These are phyloP conservation scores for Protodeltote pygarga DNA, from an alignment of 2,888 invertebrate genomes.

Conservation along the genomic window DNA sequence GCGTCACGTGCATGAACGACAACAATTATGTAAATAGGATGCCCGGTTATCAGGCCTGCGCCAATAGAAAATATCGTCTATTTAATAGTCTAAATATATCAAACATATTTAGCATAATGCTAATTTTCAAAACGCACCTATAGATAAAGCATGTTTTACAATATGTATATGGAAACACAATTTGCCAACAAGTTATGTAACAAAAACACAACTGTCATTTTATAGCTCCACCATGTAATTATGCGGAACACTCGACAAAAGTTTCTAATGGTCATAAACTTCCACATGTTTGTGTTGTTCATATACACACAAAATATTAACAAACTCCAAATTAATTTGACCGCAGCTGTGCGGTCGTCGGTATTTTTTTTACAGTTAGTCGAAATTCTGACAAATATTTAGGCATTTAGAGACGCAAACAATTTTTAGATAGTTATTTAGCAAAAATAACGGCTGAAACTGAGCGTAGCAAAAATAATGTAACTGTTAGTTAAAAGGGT, in stretches of 20 bases:
- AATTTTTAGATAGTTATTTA: not conserved
- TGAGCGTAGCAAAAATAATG: slow-evolving; percentile 12
- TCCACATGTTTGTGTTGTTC: slow-evolving; percentile 26
- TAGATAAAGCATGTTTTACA: slow-evolving; percentile 14
- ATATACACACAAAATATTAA: slow-evolving; percentile 36
- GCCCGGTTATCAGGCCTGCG: slow-evolving; percentile 52
- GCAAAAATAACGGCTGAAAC: no score
- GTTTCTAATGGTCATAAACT: slow-evolving; percentile 44
- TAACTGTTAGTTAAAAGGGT: slow-evolving; percentile 8
- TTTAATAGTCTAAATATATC: slow-evolving; percentile 28
- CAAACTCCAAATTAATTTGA: slow-evolving; percentile 45
- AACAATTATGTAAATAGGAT: slow-evolving; percentile 75
- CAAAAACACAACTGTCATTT: slow-evolving; percentile 34
- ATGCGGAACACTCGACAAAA: slow-evolving; percentile 37
- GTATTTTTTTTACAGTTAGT: slow-evolving; percentile 20
- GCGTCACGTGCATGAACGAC: slow-evolving; percentile 58
- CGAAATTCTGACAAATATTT: slow-evolving; percentile 11
- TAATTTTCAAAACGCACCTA: slow-evolving; percentile 8
- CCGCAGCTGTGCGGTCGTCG: slow-evolving; percentile 24
- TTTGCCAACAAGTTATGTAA: slow-evolving; percentile 16
- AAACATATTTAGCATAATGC: slow-evolving; percentile 26
- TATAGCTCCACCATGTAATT: slow-evolving; percentile 26
- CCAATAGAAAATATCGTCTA: slow-evolving; percentile 58
- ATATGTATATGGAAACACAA: slow-evolving; percentile 7
- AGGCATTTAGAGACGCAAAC: not conserved